These are phyloP conservation scores for Osmerus eperlanus DNA, from an alignment of 2,113 vertebrate species.

Conservation along the genomic window DNA sequence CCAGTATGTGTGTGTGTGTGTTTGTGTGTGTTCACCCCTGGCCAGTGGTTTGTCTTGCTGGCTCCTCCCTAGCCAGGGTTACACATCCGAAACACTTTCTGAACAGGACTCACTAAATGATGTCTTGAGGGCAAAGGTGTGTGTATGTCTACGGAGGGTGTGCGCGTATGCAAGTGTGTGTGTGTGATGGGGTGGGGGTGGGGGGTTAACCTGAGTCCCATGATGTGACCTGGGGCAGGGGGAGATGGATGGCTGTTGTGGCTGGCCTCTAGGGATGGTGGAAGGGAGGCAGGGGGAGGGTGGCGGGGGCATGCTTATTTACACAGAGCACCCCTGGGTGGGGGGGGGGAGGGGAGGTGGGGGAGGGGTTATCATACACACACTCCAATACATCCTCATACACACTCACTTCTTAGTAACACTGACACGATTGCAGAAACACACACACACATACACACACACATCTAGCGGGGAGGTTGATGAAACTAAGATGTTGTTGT, in stretches of 20 bases:
- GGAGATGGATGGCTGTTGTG: slow-evolving; percentile 72
- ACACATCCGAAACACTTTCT: slow-evolving; percentile 73
- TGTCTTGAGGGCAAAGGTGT: slow-evolving; percentile 61
- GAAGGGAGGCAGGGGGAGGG: neutral
- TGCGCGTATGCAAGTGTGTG: slow-evolving; percentile 11
- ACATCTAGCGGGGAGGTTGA: no score
- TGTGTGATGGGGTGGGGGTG: slow-evolving; percentile 15
- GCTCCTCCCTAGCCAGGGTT: slow-evolving; percentile 57
- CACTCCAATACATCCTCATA: slow-evolving; percentile 13
- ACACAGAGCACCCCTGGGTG: slow-evolving; percentile 76
- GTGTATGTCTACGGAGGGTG: slow-evolving; percentile 28
- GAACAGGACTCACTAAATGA: slow-evolving; percentile 76
- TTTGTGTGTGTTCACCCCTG: slow-evolving; percentile 32
- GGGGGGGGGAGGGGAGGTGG: slow-evolving; percentile 28
- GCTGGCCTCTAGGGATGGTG: slow-evolving; percentile 57
- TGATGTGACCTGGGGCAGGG: slow-evolving; percentile 66
- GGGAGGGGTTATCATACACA: slow-evolving; percentile 11
- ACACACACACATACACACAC: no score
- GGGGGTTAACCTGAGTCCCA: slow-evolving; percentile 45
- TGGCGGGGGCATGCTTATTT: slow-evolving; percentile 69
- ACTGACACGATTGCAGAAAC: neutral
- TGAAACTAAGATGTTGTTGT: no score
- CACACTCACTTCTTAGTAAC: neutral
- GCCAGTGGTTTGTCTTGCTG: slow-evolving; percentile 65
- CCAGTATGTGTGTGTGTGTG: neutral